Evolutionary conservation across 1,140 invertebrate species (phyloP), one percentile per base, ranked within the genome.

Genomic region (Cyclargus thomasi): DNA sequence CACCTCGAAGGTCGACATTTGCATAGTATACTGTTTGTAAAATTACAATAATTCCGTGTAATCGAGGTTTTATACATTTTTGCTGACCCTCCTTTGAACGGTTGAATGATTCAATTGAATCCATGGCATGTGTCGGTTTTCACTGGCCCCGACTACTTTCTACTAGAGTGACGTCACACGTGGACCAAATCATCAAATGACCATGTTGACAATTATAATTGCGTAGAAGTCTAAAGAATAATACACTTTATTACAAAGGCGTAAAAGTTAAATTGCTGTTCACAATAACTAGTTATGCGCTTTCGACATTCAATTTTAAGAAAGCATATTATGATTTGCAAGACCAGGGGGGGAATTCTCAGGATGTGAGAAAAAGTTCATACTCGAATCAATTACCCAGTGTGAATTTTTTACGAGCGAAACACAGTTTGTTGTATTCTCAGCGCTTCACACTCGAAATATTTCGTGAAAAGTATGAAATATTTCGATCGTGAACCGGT

Each of bases 51-150:
- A n/a, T n/a, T n/a, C n/a, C n/a, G n/a, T n/a, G n/a, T n/a, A n/a
- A n/a, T n/a, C n/a, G 29, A 29, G 29, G 53, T 55, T 47, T 16
- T 20, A 55, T 55, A 55, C 1, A 21, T 10, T 64, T 77, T 64
- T 83, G 73, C 78, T 72, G 69, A 77, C 85, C 68, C 62, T 87
- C 80, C 76, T 67, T 76, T 81, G 79, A 81, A 82, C 77, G 75
- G 70, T 81, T 79, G 79, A 87, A 77, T 79, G 82, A 82, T 85
- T 81, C 80, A 82, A 86, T 89, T 88, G 83, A 84, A 81, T 82
- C 80, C 72, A 69, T 73, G 85, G 84, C 78, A 87, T 85, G 83
- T 79, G 77, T 81, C 72, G 73, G 79, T 83, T 80, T 82, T 76
- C 77, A 81, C 75, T 82, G 76, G 72, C 75, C 71, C 74, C 70